Percentiles rank a stretch among this genome's conserved stretches.
Evolutionary conservation across 92 coral and sea anemone genomes (phyloP).

Genomic region (Diadumene lineata): DNA sequence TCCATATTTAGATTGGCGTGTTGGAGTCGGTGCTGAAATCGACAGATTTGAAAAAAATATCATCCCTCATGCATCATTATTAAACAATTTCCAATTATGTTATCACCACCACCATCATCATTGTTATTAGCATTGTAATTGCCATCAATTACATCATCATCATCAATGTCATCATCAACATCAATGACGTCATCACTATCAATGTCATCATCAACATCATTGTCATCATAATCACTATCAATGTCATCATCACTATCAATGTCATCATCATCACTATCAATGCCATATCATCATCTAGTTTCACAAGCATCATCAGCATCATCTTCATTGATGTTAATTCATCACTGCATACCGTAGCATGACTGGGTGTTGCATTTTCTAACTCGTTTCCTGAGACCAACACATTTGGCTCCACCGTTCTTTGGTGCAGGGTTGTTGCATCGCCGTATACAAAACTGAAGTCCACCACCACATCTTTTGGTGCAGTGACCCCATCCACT

Average conservation of each 20-base stretch:
- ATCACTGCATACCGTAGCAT: not conserved
- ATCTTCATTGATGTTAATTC: not conserved
- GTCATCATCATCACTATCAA: not conserved
- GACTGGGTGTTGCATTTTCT: not conserved
- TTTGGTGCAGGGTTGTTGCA: slow-evolving; percentile 65
- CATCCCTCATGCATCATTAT: no score
- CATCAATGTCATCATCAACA: not conserved
- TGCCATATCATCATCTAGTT: not conserved
- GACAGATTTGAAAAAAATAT: no score
- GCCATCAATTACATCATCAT: not conserved
- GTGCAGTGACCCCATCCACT: slow-evolving; percentile 65
- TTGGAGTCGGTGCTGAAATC: not conserved
- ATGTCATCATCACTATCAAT: not conserved
- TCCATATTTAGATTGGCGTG: not conserved
- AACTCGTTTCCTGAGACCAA: not conserved
- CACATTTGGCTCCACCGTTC: slow-evolving; percentile 62
- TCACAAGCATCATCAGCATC: not conserved
- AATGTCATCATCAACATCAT: not conserved
- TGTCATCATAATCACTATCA: not conserved
- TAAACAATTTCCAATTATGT: no score
- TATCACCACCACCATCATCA: not conserved
- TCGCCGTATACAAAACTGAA: slow-evolving; percentile 64
- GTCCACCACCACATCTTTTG: slow-evolving; percentile 54
- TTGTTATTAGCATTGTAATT: no score
- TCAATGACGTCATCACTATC: not conserved